Base-by-base conservation (phyloP, 2,888 invertebrate genomes). In the Sympetrum striolatum region DNA sequence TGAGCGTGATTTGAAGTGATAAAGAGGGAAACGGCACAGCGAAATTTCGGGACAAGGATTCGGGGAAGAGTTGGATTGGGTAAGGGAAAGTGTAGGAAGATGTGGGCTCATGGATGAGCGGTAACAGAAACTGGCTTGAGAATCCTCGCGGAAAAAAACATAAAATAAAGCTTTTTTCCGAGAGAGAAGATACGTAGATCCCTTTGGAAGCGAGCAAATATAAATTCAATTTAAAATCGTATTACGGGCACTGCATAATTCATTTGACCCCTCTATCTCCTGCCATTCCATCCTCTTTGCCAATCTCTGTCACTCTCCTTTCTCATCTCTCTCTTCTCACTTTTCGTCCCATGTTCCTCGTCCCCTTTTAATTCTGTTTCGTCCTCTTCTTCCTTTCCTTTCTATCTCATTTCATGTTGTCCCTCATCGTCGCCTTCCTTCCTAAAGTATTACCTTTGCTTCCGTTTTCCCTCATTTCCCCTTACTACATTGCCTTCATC, bases 151-250 rank as follows among this genome's bases (percentile, higher is more conserved):
- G 73, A 73, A 73, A 25, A 73, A 73, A 73, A 73, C 1, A 31
- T 73, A 73, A 73, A 73, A 73, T 73, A 73, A 73, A 10, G 73
- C 31, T 73, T 73, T 73, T 73, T 73, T 73, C 31, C 31, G 73
- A 10, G 31, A 73, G 73, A 73, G 22, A 31, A 73, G 73, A 73
- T 73, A 73, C 31, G 73, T 73, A 73, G 73, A 73, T 73, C 37
- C 58, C 37, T 4, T 35, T 37, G 64, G 86, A 86, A 86, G 86
- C 39, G 60, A 86, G 90, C 90, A 90, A 90, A 90, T 90, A 90
- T 90, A 90, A 90, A 90, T 90, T 90, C 90, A 90, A 90, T 90
- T 90, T 90, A 90, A 90, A 90, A 90, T 90, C 80, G 90, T 81
- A 90, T 90, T 90, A 90, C 90, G 53, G 90, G 60, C 58, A 60